Base-by-base conservation (phyloP, 2,888 invertebrate genomes). In the Chloromyia formosa region DNA sequence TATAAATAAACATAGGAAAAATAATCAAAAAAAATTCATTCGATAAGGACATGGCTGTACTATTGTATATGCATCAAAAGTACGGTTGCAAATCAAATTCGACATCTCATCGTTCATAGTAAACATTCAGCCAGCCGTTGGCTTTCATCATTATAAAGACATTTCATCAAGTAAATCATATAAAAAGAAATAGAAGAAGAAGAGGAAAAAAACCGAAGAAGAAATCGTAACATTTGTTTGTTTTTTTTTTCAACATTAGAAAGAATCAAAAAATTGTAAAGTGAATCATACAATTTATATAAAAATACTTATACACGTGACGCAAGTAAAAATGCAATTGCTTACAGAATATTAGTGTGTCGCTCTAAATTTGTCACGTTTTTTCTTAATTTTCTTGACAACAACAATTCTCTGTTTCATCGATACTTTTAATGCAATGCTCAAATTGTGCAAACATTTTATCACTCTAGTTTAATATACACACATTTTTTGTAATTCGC, bases 371-470 rank as follows among this genome's bases (percentile, higher is more conserved):
- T 49, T 49, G 12, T 49, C 2, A 4, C 7, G 27, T 35, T 35
- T 35, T 7, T 35, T 61, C 23, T 61, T 12, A 61, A 64, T 64
- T 35, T 40, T 20, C 18, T 56, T 16, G 18, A 56, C 22, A 10
- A 35, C 2, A 35, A 35, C 56, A 20, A n/a, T 56, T 18, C 5
- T 10, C 56, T 56, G 27, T 56, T 20, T 20, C 20, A 20, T 20
- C 5, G 14, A 16, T 56, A 20, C 16, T 49, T 49, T 49, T 49
- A 49, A 49, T 49, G 66, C 66, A 66, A 71, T 71, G 71, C 54
- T 56, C 71, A 71, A 71, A 71, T 40, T 58, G 71, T 71, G 71
- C 71, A 71, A 71, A 40, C 35, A n/a, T 71, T 71, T 56, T 56
- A 40, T 4, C 27, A 7, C 27, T 35, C 56, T 20, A 58, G 22